Evolutionary conservation across 2,888 invertebrate species (phyloP), one percentile per base, ranked within the genome.

Genomic region (Ochropleura plecta): DNA sequence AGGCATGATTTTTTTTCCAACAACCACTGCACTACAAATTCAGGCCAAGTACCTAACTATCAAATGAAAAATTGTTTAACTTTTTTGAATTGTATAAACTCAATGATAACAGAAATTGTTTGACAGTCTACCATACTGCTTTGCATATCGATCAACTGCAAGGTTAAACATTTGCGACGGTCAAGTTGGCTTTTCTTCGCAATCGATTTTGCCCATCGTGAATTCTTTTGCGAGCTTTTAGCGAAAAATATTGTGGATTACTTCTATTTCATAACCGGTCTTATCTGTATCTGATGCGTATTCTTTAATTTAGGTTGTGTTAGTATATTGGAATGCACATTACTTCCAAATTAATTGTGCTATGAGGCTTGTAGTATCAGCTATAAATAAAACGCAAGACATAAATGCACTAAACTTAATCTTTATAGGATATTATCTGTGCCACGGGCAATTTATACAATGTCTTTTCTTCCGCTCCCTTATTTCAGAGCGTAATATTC

Each of bases 401-500:
- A 74, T 84, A 73, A 86, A 78, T 77, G 78, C 83, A 87, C 86
- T 87, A 88, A 86, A 84, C 76, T 85, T 87, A 89, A 90, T 87
- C 86, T 87, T 75, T 79, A 83, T 85, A 70, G 82, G 62, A 62
- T 62, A 62, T 44, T 62, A 62, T 62, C 44, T 44, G 4, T 62
- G 44, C 44, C 62, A 62, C 44, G 62, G 62, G 78, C 89, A 89
- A 89, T 90, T 89, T 89, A 88, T 83, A 87, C 78, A 88, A 89
- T 86, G 88, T 89, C 66, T 89, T 89, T 89, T 85, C 82, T 90
- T 88, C 84, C 87, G 82, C 84, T 88, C 87, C 84, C 86, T 88
- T 91, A 89, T 89, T 91, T 84, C 86, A 81, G 70, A 86, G 84
- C 74, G 86, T 88, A 92, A 91, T 91, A 92, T 93, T 92, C 90